phyloP scores from a whole-genome alignment of 2,888 invertebrate species.

The Torymus tubicola region DNA sequence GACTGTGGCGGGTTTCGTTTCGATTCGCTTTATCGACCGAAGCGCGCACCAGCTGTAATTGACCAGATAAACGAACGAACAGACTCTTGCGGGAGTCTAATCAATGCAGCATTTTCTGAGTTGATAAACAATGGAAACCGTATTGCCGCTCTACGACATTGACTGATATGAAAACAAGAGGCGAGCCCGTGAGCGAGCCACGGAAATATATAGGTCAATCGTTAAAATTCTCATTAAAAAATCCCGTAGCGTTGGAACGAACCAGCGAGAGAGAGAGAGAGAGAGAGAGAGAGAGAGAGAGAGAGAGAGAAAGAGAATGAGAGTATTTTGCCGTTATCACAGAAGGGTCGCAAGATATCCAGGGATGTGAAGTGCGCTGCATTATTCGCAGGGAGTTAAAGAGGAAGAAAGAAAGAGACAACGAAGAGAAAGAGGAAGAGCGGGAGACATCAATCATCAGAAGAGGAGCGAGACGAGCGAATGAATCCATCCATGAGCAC shows the following conservation, averaged over 20 bases:
- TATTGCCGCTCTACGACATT: slow-evolving; percentile 1
- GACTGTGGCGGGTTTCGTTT: too few relatives aligned
- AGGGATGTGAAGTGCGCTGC: too few relatives aligned
- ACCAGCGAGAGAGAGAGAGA: slow-evolving; percentile 2
- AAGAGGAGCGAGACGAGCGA: slow-evolving; percentile 58
- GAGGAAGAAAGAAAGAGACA: not conserved
- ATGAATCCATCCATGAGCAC: slow-evolving; percentile 57
- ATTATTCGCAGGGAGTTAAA: too few relatives aligned
- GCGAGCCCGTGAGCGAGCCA: slow-evolving; percentile 57
- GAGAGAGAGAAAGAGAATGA: slow-evolving; percentile 33
- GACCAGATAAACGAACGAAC: too few relatives aligned
- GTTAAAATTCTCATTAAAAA: slow-evolving; percentile 73
- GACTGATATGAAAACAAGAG: not conserved
- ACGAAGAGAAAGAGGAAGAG: not conserved
- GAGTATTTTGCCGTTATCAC: not conserved
- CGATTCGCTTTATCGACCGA: too few relatives aligned
- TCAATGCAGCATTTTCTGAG: too few relatives aligned
- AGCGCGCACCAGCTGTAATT: too few relatives aligned
- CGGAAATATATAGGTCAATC: slow-evolving; percentile 71
- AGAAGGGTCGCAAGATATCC: too few relatives aligned
- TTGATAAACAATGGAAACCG: slow-evolving; percentile 26
- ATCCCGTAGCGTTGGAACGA: slow-evolving; percentile 60
- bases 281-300: slow-evolving; percentile 15
- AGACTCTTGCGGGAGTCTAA: too few relatives aligned
- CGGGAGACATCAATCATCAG: slow-evolving; percentile 34